Evolutionary conservation across 2,888 invertebrate genomes (phyloP), one percentile per base, ranked within the genome.

Genomic region (Sminthurinus aureus): DNA sequence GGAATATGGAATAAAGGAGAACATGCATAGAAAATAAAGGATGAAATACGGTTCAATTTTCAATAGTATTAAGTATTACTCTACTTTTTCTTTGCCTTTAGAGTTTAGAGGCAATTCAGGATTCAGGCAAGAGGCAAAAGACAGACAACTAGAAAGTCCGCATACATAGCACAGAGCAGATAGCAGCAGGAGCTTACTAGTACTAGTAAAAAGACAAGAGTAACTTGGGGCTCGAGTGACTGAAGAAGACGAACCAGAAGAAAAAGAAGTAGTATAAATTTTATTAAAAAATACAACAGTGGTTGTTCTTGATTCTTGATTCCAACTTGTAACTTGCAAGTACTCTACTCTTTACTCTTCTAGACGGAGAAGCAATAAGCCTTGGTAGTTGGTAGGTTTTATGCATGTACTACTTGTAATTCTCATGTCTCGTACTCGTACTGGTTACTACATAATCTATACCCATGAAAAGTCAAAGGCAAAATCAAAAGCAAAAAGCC

Each of bases 221-320:
- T 38, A 38, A 38, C 38, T 38, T 38, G 38, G 38, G 38, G 38
- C 38, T 38, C 6, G 38, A 73, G 38, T 24, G 20, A 73, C 73
- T 26, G 15, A 73, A 38, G 73, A n/a, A 24, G 73, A 26, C 24
- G 73, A 24, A 69, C 24, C 12, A 24, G 20, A 12, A 69, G 69
- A 9, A 24, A 26, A 24, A 24, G 26, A 15, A 24, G 69, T 73
- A 73, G 73, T 26, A 18, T 24, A 20, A n/a, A 24, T 15, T 22
- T 24, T 22, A n/a, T n/a, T 66, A 69, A 69, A 69, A n/a, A 69
- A 69, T 22, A 69, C 69, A 13, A 69, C 69, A 24, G 69, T 11
- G 24, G 20, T 69, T 20, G 18, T 22, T 24, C 24, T n/a, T 15
- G 69, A 22, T 22, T 24, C 24, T n/a, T 15, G 69, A 22, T 24